A percentile compares a stretch with the other conserved stretches of the same genome.
Evolutionary conservation across 2,888 invertebrate species (phyloP).

Genomic region (Stegana nigrithorax): DNA sequence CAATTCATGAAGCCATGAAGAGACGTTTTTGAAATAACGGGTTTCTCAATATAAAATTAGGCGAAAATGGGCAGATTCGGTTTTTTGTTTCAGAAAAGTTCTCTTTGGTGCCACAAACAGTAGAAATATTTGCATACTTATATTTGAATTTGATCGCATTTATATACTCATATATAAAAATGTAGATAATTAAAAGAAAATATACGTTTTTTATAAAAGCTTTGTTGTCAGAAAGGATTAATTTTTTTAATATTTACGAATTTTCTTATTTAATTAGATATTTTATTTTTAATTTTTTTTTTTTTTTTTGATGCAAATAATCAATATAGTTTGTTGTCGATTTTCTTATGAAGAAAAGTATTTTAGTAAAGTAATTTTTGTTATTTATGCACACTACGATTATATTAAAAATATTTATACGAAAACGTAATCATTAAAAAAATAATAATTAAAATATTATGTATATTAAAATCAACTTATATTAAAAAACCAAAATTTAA

Average conservation of each 20-base stretch:
- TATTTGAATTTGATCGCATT: too few species aligned
- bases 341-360: background rate
- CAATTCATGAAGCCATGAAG: slow-evolving; percentile 24
- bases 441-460: slow-evolving; percentile 4
- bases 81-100: slow-evolving; percentile 78
- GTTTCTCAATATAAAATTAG: slow-evolving; percentile 27
- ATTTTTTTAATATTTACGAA: too few species aligned
- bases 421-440: too few species aligned
- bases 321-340: background rate
- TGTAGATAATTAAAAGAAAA: too few species aligned
- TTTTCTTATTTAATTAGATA: too few species aligned
- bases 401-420: too few species aligned
- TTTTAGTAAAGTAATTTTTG: too few species aligned
- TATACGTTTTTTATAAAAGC: too few species aligned
- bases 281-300: background rate
- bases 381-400: too few species aligned
- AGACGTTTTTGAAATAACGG: slow-evolving; percentile 28
- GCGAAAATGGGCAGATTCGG: slow-evolving; percentile 26
- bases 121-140: too few species aligned
- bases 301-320: background rate
- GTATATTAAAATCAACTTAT: background rate
- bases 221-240: too few species aligned
- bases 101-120: slow-evolving; percentile 76
- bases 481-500: background rate
- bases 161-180: too few species aligned